Conservation (phyloP, 2,888 invertebrate genomes). For the Xanthia togata region DNA sequence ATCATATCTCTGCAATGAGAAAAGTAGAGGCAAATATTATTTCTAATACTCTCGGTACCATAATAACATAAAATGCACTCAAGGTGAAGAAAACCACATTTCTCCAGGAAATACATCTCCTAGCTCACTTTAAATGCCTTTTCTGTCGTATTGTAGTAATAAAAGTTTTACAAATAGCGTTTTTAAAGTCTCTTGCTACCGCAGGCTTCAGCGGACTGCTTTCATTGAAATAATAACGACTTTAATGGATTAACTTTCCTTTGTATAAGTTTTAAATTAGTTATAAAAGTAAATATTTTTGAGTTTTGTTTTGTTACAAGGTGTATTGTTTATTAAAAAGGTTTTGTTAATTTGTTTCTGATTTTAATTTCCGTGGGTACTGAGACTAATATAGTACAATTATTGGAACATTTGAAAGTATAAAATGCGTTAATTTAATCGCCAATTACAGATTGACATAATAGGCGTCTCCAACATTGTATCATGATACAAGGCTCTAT, state of each 20-base stretch:
- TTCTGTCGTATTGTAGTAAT: constrained; percentile 47
- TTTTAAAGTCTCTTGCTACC: constrained; percentile 10
- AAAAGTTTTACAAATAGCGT: constrained; percentile 39
- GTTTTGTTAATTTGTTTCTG: background rate
- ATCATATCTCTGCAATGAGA: background rate
- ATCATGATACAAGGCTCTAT: background rate
- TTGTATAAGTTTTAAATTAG: constrained; percentile 41
- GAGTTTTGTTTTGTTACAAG: constrained; percentile 3
- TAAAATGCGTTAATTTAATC: constrained; percentile 1
- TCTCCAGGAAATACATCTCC: constrained; percentile 8
- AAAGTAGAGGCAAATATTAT: constrained; percentile 6
- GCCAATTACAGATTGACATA: background rate
- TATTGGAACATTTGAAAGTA: background rate
- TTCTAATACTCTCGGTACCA: background rate
- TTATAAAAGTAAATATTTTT: constrained; percentile 24
- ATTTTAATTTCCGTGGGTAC: background rate
- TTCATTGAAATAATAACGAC: constrained; percentile 53
- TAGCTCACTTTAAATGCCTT: constrained; percentile 26
- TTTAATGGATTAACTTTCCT: constrained; percentile 44
- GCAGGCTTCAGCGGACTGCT: constrained; percentile 7
- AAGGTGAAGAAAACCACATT: constrained; percentile 25
- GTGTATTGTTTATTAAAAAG: constrained; percentile 11
- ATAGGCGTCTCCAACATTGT: background rate
- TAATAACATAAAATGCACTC: constrained; percentile 7
- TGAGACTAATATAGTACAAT: background rate